Conservation (phyloP, 1,140 invertebrate genomes). For the Ericerus pela region DNA sequence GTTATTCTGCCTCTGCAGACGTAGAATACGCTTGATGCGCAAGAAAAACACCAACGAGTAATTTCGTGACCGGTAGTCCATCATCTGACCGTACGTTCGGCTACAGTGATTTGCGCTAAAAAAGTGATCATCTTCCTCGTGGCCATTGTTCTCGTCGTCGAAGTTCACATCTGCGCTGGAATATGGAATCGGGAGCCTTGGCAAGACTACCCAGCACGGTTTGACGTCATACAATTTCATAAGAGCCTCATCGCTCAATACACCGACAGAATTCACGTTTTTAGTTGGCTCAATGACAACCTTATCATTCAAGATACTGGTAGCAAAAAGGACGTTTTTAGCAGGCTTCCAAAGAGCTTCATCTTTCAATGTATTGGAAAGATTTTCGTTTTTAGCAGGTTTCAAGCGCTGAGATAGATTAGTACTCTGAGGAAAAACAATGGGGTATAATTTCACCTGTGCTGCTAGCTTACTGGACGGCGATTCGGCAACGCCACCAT, state of each 20-base stretch:
- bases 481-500: no score
- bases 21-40: background rate
- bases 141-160: background rate
- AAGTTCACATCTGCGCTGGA: background rate
- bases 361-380: no score
- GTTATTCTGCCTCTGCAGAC: background rate
- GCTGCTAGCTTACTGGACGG: no score
- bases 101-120: background rate
- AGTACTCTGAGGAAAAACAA: no score
- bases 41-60: background rate
- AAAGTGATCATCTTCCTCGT: background rate
- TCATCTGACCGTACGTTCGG: background rate
- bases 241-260: background rate
- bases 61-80: background rate
- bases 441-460: no score
- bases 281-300: background rate
- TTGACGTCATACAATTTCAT: background rate
- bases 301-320: background rate
- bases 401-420: no score
- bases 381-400: no score
- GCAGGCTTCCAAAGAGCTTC: no score
- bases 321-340: no score
- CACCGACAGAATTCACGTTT: background rate
- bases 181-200: no score
- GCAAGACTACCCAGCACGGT: background rate